Conservation (phyloP, 1,140 invertebrate species). For the Drosophila watanabei region DNA sequence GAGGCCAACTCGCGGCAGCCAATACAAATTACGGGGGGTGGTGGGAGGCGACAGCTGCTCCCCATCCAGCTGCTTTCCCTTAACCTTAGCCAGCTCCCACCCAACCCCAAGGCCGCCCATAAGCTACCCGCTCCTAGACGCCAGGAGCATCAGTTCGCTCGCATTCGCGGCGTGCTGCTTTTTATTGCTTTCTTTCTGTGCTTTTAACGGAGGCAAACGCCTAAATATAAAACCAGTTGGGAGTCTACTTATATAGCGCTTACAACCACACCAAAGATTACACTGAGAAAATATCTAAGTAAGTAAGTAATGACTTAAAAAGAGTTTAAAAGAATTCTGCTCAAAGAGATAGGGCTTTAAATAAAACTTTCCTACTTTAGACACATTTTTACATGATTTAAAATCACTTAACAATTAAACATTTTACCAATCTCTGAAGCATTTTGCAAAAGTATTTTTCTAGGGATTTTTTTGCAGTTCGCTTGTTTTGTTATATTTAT, state of each 20-base stretch:
- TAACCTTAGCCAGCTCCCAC: not conserved
- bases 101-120: slow-evolving; percentile 5
- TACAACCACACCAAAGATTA: slow-evolving; percentile 44
- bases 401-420: too few relatives aligned
- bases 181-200: slow-evolving; percentile 81
- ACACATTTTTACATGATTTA: too few relatives aligned
- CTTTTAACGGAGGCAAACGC: slow-evolving; percentile 70
- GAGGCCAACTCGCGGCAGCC: slow-evolving; percentile 68
- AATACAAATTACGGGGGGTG: slow-evolving; percentile 55
- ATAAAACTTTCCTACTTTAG: too few relatives aligned
- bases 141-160: slow-evolving; percentile 21
- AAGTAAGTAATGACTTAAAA: rapidly evolving
- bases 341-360: too few relatives aligned
- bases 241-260: slow-evolving; percentile 80
- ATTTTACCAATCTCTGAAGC: too few relatives aligned
- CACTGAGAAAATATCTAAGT: not conserved
- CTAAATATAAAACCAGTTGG: slow-evolving; percentile 81
- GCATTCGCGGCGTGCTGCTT: slow-evolving; percentile 77
- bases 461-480: too few relatives aligned
- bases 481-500: too few relatives aligned
- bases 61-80: slow-evolving; percentile 3
- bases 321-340: too few relatives aligned
- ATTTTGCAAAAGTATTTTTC: too few relatives aligned
- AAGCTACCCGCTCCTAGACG: not conserved
- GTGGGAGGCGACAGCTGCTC: slow-evolving; percentile 66